Evolutionary conservation across 2,797 vertebrate species (phyloP).

Genomic region (Phrynocephalus vlangalii): DNA sequence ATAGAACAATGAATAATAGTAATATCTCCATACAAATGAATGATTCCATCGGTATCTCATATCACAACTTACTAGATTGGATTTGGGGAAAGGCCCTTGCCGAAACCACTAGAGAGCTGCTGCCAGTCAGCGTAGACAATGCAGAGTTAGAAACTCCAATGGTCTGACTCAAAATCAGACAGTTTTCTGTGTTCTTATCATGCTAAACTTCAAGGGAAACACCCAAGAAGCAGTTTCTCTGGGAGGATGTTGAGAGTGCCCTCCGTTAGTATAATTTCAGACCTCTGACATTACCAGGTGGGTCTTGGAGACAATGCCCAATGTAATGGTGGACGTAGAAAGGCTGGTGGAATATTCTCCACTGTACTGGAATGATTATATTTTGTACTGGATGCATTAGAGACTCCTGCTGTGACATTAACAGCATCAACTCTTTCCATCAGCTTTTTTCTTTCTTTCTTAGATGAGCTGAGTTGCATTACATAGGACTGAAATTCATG

Average conservation of each 20-base stretch:
- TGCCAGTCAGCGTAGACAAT: too few species aligned
- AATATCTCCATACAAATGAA: not conserved
- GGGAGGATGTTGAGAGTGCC: not conserved
- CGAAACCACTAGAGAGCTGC: not conserved
- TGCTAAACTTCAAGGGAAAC: not conserved
- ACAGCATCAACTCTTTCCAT: not conserved
- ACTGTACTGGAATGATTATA: not conserved
- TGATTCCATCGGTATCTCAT: not conserved
- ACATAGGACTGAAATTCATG: constrained; percentile 56
- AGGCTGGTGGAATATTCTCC: not conserved
- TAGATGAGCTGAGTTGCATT: constrained; percentile 17
- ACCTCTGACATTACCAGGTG: not conserved
- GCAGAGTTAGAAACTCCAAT: not conserved
- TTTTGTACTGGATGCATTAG: not conserved
- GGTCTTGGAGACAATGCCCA: not conserved
- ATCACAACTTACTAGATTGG: not conserved
- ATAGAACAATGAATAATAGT: not conserved
- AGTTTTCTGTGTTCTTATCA: not conserved
- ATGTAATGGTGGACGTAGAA: not conserved
- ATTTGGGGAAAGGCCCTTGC: not conserved
- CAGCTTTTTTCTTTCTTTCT: not conserved
- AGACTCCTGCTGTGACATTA: not conserved
- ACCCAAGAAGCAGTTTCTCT: too few species aligned
- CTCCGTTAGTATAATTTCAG: not conserved
- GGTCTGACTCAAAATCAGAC: not conserved